Conservation (phyloP, 2,797 vertebrate species). For the Spinus pinus region DNA sequence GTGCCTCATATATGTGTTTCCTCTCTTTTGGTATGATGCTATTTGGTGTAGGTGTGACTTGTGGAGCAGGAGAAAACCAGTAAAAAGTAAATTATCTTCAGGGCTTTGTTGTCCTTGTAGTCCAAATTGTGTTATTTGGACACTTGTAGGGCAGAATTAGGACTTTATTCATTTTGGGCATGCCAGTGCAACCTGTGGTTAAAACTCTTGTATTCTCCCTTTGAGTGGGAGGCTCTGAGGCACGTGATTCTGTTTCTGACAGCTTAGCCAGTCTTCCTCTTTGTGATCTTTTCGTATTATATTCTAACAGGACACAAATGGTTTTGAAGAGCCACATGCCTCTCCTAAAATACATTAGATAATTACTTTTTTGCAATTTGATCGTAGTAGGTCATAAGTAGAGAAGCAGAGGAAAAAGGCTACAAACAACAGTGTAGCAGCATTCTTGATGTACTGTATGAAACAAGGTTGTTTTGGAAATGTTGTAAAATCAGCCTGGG, state of each 20-base stretch:
- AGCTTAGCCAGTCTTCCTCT: background rate
- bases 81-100: background rate
- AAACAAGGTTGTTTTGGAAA: background rate
- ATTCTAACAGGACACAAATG: constrained; percentile 21
- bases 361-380: constrained; percentile 12
- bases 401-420: background rate
- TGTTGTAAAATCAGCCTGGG: background rate
- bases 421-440: background rate
- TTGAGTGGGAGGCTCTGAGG: background rate
- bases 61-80: background rate
- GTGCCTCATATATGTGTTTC: background rate
- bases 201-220: background rate
- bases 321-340: constrained; percentile 1
- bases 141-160: background rate
- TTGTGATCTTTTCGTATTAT: background rate
- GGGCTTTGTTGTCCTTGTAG: background rate
- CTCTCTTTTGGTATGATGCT: background rate
- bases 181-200: background rate
- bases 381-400: constrained; percentile 1
- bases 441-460: background rate
- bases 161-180: background rate
- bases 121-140: background rate
- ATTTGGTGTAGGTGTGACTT: background rate
- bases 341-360: background rate
- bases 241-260: background rate